Evolutionary conservation across 1,140 invertebrate genomes (phyloP), one percentile per base, ranked within the genome.

Genomic region (Tetramorium simillimum): DNA sequence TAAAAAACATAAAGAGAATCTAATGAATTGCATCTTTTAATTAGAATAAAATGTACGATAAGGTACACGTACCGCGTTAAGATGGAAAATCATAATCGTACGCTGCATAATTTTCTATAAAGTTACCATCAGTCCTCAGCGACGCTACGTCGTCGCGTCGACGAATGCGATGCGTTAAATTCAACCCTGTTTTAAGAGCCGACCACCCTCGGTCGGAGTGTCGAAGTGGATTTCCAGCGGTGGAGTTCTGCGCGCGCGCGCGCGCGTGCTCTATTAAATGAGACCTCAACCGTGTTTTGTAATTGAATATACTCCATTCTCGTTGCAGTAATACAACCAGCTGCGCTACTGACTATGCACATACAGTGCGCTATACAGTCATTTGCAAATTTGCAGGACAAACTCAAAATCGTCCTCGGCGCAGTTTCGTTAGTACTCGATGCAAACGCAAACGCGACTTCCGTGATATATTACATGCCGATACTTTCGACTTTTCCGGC

Each of bases 261-360:
- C 33, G 33, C 40, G 58, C 51, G 63, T 60, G 58, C 75, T 75
- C 49, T 62, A 73, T 56, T 60, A 62, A 85, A 89, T 49, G 76
- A 86, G 65, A 80, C 73, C 60, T 86, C 67, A 88, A 89, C 82
- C 70, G 60, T 89, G 70, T 88, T 67, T 78, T 72, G 49, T 86
- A 89, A 89, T 89, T 77, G 78, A 85, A 88, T 88, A 87, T 89
- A 88, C 63, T 85, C 65, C 81, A 88, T 77, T 88, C 75, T 85
- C 81, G 75, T 89, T 86, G 82, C 76, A 89, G 85, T 69, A 89
- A 75, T 89, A 85, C 87, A 82, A 85, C 78, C 85, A 80, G 60
- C 87, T 89, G 86, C 78, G 72, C 82, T 88, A 86, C 85, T 69
- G 77, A 89, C 87, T 89, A 69, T 80, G 82, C 77, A 65, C 81